Conservation (phyloP, 2,797 vertebrate genomes). For the Myoxocephalus aenaeus region DNA sequence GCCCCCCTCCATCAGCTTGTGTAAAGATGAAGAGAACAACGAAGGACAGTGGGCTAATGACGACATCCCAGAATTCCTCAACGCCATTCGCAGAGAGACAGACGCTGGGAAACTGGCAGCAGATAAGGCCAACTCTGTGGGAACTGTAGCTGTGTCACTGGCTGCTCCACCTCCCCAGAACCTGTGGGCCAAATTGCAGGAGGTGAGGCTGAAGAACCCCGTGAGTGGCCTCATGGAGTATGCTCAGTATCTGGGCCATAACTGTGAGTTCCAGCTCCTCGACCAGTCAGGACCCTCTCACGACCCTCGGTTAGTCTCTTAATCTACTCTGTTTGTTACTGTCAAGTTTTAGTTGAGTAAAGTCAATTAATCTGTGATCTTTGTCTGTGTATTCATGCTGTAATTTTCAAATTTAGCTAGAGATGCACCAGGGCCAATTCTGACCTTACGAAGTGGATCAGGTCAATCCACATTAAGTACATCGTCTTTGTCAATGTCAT, state of each 20-base stretch:
- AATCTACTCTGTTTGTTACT: not conserved
- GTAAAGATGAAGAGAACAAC: slow-evolving; percentile 50
- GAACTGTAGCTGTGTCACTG: slow-evolving; percentile 85
- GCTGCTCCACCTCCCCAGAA: slow-evolving; percentile 85
- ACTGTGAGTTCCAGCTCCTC: slow-evolving; percentile 92
- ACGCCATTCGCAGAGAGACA: slow-evolving; percentile 84
- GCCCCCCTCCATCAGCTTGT: not conserved
- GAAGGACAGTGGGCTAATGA: slow-evolving; percentile 89
- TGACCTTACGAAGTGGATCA: not conserved
- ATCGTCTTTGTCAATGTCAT: not conserved
- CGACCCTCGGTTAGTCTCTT: slow-evolving; percentile 90
- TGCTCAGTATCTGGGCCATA: slow-evolving; percentile 90
- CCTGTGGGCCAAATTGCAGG: slow-evolving; percentile 87
- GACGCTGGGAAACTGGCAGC: slow-evolving; percentile 63
- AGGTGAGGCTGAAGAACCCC: slow-evolving; percentile 93
- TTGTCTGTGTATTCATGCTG: not conserved
- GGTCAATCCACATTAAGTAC: not conserved
- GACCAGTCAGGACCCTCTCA: slow-evolving; percentile 96
- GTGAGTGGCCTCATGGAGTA: slow-evolving; percentile 95
- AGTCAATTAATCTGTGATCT: not conserved
- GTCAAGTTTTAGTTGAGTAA: not conserved
- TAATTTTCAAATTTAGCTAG: not conserved
- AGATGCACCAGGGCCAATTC: not conserved
- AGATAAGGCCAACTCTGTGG: slow-evolving; percentile 44
- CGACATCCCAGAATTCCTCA: slow-evolving; percentile 92